Base-by-base conservation (phyloP, 2,888 invertebrate genomes). In the Drosophila mimetica region DNA sequence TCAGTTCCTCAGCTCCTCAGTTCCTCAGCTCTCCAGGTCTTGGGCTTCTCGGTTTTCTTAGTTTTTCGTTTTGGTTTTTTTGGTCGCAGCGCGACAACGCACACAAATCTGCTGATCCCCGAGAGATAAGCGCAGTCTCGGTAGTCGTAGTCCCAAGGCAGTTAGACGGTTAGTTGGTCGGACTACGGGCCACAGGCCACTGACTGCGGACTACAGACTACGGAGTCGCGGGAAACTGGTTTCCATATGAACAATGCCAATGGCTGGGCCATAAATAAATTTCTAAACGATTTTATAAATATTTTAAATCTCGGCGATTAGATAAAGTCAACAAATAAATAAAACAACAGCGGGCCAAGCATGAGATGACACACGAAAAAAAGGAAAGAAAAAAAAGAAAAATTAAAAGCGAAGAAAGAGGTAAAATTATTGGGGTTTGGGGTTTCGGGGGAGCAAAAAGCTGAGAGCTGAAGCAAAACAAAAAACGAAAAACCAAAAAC, bases 291-390 rank as follows among this genome's bases (percentile, higher is more conserved):
- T 82, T 86, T 82, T 78, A 86, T 89, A 86, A 86, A 88, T 86
- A 87, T 88, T 86, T 86, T 82, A 86, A 86, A 88, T 89, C 80
- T 78, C 79, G 69, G 82, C 77, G 88, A 84, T 89, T 89, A 86
- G 88, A 89, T 89, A 89, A 83, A 89, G 81, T 80, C 80, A 83
- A 80, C 88, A 87, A 84, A 87, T 88, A 86, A 88, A 88, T 85
- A 88, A 85, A 84, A 80, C 89, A 88, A 85, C 88, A 76, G 75
- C 63, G 55, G 60, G 60, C 67, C 46, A 47, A 48, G 16, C 37
- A 65, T 55, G 20, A 53, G 65, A 53, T 54, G 65, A 72, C 61
- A 74, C 58, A 60, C 64, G 36, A 44, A 51, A 37, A 25, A 36
- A 16, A 18, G 37, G 46, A 16, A 25, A 51, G 28, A 44, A 51